These are phyloP conservation scores for Agrochola lota DNA, from an alignment of 2,888 invertebrate species.

Conservation along the genomic window DNA sequence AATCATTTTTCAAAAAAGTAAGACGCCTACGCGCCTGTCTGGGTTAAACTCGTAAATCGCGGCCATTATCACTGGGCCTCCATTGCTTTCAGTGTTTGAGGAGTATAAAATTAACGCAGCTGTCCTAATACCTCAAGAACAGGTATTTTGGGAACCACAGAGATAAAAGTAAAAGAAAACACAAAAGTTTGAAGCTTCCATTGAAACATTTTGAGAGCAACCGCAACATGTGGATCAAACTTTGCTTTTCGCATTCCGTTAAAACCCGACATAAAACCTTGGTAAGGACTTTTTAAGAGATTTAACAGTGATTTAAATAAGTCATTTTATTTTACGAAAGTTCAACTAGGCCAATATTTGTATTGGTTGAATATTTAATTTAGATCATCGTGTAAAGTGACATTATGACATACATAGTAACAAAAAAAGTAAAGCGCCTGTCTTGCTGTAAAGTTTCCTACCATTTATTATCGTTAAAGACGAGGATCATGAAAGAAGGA, in stretches of 20 bases:
- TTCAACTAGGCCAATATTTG: conserved; percentile 32
- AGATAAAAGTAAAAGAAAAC: conserved; percentile 2
- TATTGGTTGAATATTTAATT: conserved; percentile 9
- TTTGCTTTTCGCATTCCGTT: conserved; percentile 67
- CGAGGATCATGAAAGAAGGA: background rate
- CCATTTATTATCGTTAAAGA: background rate
- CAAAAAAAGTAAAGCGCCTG: too few species aligned
- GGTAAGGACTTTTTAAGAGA: conserved; percentile 67
- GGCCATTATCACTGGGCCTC: too few species aligned
- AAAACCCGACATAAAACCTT: conserved; percentile 64
- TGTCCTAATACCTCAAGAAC: background rate
- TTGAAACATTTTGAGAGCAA: conserved; percentile 35
- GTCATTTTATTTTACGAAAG: background rate
- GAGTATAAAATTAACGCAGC: background rate
- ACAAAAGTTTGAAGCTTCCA: conserved; percentile 29
- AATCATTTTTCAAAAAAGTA: too few species aligned
- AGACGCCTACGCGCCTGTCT: too few species aligned
- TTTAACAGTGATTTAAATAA: conserved; percentile 66
- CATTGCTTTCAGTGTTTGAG: too few species aligned
- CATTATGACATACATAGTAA: too few species aligned
- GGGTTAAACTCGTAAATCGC: too few species aligned
- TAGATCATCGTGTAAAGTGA: conserved; percentile 26
- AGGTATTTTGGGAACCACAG: background rate
- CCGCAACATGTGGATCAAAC: conserved; percentile 52
- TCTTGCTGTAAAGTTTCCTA: too few species aligned